Base-by-base conservation (phyloP, 2,797 vertebrate genomes). In the Gambusia yucatana region DNA sequence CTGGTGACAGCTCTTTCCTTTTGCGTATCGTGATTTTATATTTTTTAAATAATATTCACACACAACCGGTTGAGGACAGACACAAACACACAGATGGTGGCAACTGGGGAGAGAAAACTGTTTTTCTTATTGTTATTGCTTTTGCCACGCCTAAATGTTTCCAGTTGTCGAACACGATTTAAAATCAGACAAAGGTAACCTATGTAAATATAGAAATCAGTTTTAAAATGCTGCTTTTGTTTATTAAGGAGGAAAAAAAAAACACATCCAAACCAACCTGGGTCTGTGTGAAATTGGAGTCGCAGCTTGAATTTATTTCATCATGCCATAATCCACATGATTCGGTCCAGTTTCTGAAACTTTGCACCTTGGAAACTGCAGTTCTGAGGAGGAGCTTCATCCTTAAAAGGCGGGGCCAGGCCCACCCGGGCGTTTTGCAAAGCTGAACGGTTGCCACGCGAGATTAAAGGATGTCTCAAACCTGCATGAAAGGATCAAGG, bases 1-100 rank as follows among this genome's bases (percentile, higher is more conserved):
- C 80, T 74, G 73, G 9, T 69, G 87, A 84, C 90, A 81, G 83
- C 81, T 71, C 48, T 43, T 67, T 85, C 77, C 77, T 82, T 71
- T 33, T 77, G 69, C 61, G 44, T 67, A 71, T 41, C 47, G 36
- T 36, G 13, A 52, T 55, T 82, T 70, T 47, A 20, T 6, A 20
- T 7, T 50, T 50, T 50, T 50, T 1, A 50, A 48, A 50, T 50
- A 8, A 52, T 25, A 52, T 52, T 25, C 50, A 78, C 81, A 83
- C 39, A 44, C 73, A 69, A 13, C 13, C 28, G 0, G 57, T 14
- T 30, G 6, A 59, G 57, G 16, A 41, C 52, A 78, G 82, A 82
- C 39, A 39, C 72, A 72, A 20, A 39, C 33, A 76, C 63, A 75
- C 76, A 71, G 72, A 41, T 59, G 73, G 78, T 80, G 70, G 83